These are phyloP conservation scores for Eudyptes chrysolophus DNA, from an alignment of 2,113 vertebrate species.

Conservation along the genomic window DNA sequence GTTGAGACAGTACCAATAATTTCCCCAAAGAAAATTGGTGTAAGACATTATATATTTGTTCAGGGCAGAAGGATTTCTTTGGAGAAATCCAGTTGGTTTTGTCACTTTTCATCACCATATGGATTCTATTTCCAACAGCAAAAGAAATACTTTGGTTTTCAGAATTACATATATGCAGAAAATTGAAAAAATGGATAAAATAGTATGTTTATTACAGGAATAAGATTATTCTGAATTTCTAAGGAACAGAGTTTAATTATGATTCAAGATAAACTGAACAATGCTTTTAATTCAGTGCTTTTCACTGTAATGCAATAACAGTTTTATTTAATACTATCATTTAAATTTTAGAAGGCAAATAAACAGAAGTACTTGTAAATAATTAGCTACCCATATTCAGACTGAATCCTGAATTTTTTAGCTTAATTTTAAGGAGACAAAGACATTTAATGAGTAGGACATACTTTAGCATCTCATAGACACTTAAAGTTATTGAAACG, in stretches of 20 bases:
- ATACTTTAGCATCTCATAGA: neutral
- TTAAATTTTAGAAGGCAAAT: neutral
- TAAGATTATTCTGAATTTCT: neutral
- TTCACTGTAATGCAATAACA: neutral
- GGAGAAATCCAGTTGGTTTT: neutral
- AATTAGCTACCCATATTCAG: neutral
- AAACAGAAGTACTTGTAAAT: neutral
- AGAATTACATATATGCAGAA: neutral
- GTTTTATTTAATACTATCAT: neutral
- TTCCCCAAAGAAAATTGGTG: conserved; percentile 24
- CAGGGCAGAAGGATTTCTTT: neutral
- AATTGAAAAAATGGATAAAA: neutral
- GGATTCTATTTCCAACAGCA: neutral
- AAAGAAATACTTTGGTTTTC: neutral
- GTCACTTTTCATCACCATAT: neutral
- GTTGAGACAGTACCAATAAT: neutral
- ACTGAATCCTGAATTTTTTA: neutral
- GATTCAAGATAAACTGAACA: neutral
- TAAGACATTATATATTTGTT: conserved; percentile 22
- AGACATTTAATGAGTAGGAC: neutral
- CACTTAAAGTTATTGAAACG: neutral
- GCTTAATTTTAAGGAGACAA: neutral
- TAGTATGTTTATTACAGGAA: neutral
- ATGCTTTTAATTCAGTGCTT: neutral
- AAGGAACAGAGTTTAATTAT: neutral